A percentile compares a stretch with the other conserved stretches of the same genome.
These are phyloP conservation scores for Nyctereutes procyonoides DNA, from an alignment of 2,113 vertebrate genomes.

Conservation along the genomic window DNA sequence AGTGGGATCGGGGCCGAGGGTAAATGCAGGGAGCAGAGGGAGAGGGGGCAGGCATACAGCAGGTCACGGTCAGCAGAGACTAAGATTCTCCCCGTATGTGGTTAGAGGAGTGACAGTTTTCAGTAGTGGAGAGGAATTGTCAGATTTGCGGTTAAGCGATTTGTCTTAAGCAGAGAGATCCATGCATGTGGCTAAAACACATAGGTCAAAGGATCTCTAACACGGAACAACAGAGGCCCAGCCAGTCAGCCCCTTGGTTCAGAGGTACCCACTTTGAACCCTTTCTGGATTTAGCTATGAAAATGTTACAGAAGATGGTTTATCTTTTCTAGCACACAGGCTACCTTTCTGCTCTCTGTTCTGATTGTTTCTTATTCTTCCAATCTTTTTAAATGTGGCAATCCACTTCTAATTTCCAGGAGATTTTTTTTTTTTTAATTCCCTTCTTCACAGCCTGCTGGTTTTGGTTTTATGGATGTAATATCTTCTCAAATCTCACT, in stretches of 20 bases:
- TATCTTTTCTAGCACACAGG: neutral
- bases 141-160: neutral
- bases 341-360: neutral
- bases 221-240: neutral
- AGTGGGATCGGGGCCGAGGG: neutral
- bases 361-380: constrained; percentile 43
- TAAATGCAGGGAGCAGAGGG: fast-evolving
- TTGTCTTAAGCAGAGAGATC: neutral
- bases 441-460: constrained; percentile 3
- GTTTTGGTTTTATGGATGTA: constrained; percentile 37
- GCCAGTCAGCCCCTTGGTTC: neutral
- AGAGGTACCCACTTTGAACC: neutral
- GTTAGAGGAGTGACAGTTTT: neutral
- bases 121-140: neutral
- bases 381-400: constrained; percentile 56
- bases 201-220: neutral
- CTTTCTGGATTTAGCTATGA: neutral
- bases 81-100: neutral
- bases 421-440: constrained; percentile 2
- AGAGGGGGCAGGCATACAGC: neutral
- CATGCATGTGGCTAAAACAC: neutral
- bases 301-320: neutral
- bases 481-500: constrained; percentile 43
- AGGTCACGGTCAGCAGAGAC: neutral
- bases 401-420: constrained; percentile 53